Evolutionary conservation across 2,888 invertebrate species (phyloP).

Genomic region (Meta bourneti): DNA sequence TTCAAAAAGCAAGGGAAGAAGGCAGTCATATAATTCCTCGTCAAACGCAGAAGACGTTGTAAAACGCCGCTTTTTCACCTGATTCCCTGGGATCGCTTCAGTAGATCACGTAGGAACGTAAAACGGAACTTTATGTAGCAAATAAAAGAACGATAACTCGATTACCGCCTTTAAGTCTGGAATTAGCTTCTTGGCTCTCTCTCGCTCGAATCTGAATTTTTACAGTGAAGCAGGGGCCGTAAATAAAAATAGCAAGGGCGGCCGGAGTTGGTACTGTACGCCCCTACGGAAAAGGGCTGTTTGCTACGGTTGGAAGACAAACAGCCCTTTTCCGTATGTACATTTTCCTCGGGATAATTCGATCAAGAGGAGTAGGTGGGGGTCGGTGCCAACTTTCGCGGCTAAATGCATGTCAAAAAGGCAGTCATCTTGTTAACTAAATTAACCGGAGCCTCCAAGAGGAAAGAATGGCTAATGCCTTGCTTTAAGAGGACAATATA

Average conservation of each 20-base stretch:
- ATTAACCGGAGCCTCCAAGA: conserved; percentile 15
- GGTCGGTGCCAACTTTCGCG: conserved; percentile 29
- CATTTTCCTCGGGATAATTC: conserved; percentile 32
- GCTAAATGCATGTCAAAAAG: conserved; percentile 40
- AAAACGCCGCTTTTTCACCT: conserved; percentile 54
- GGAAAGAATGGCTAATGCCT: background rate
- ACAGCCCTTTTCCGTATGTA: conserved; percentile 25
- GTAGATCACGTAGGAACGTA: conserved; percentile 59
- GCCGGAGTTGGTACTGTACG: conserved; percentile 19
- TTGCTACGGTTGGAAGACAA: conserved; percentile 42
- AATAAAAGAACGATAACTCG: conserved; percentile 67
- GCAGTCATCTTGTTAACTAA: conserved; percentile 23
- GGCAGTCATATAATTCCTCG: conserved; percentile 21
- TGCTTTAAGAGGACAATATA: background rate
- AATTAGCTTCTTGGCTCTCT: conserved; percentile 55
- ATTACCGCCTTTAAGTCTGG: conserved; percentile 49
- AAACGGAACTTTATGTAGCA: conserved; percentile 60
- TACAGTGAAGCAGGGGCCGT: conserved; percentile 14
- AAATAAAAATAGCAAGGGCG: conserved; percentile 48
- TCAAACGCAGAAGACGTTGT: conserved; percentile 39
- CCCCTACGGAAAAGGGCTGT: background rate
- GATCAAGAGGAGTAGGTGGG: background rate
- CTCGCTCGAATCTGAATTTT: conserved; percentile 61
- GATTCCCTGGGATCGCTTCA: conserved; percentile 28
- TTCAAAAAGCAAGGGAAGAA: background rate